A percentile compares a stretch with the other conserved stretches of the same genome.
Conservation (phyloP, 2,113 vertebrate genomes). For the Ailuropoda melanoleuca region DNA sequence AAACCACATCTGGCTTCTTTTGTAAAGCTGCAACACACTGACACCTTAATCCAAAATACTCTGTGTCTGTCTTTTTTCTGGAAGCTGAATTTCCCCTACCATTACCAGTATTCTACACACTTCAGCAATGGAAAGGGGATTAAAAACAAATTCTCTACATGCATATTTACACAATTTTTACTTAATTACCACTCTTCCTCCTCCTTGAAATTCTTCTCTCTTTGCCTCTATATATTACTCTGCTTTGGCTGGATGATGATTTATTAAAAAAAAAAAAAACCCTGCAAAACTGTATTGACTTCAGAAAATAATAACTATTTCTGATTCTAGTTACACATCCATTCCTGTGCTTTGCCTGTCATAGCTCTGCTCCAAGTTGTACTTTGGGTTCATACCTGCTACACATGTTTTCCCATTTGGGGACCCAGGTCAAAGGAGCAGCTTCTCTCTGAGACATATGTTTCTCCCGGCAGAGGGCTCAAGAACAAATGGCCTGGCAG, state of each 20-base stretch:
- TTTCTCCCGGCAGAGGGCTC: neutral
- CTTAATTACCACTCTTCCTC: neutral
- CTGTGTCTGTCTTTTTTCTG: neutral
- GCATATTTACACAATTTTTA: neutral
- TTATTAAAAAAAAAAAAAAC: neutral
- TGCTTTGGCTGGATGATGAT: neutral
- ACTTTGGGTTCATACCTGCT: neutral
- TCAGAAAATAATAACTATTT: neutral
- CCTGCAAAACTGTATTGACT: neutral
- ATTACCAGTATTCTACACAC: neutral
- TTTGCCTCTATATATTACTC: neutral
- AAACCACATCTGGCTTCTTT: neutral
- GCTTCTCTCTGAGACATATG: neutral
- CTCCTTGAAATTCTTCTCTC: neutral
- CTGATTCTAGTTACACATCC: neutral
- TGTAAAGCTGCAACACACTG: neutral
- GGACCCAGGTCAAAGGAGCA: neutral
- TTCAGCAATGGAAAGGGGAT: neutral
- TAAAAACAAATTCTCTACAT: neutral
- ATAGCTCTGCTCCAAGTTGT: neutral
- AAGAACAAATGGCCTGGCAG: neutral
- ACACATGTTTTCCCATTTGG: neutral
- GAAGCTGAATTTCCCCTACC: neutral
- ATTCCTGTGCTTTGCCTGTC: neutral
- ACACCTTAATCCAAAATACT: constrained; percentile 13